Conservation (phyloP, 2,797 vertebrate species). For the Denticeps clupeoides region DNA sequence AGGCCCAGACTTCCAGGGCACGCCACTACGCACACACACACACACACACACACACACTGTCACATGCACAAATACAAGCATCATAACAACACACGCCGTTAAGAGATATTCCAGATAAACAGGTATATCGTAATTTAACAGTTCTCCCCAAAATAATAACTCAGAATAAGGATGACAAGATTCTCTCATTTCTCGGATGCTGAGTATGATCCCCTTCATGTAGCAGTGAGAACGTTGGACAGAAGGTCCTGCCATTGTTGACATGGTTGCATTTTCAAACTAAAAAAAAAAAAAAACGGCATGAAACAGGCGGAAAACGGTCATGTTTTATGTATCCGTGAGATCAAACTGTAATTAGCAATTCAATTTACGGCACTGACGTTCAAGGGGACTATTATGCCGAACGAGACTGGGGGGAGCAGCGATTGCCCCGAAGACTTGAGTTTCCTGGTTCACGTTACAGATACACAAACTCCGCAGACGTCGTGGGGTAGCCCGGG, state of each 20-base stretch:
- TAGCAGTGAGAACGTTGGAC: no score
- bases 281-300: conserved; percentile 29
- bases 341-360: conserved; percentile 44
- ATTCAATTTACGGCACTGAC: conserved; percentile 42
- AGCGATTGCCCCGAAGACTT: conserved; percentile 18
- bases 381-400: conserved; percentile 35
- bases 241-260: no score
- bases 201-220: no score
- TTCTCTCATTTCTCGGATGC: no score
- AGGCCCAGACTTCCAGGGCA: conserved; percentile 15
- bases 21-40: conserved; percentile 2
- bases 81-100: conserved; percentile 2
- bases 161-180: no score
- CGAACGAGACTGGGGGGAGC: conserved; percentile 32
- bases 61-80: neutral
- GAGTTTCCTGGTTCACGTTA: conserved; percentile 6
- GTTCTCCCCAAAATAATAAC: no score
- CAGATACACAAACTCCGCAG: conserved; percentile 2
- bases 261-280: no score
- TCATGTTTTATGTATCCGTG: conserved; percentile 51
- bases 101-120: no score
- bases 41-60: neutral
- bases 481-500: neutral
- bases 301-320: conserved; percentile 43
- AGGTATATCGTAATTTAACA: no score